A percentile compares a stretch with the other conserved stretches of the same genome.
phyloP scores from a whole-genome alignment of 2,888 invertebrate genomes.

The Sminthurinus aureus region DNA sequence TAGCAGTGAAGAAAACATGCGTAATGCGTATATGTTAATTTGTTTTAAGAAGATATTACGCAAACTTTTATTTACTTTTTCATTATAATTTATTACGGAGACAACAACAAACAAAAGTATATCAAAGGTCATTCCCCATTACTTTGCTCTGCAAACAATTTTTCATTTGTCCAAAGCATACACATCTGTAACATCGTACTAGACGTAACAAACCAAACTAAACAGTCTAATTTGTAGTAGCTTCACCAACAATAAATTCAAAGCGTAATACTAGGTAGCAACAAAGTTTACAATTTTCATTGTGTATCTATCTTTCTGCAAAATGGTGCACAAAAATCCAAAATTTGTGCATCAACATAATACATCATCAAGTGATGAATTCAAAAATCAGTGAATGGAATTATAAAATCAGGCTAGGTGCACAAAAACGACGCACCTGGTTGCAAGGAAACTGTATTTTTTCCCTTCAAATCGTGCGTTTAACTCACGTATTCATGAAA shows the following conservation, averaged over 20 bases:
- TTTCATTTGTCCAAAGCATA: background rate
- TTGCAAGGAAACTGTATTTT: conserved; percentile 13
- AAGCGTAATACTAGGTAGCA: background rate
- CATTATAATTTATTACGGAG: background rate
- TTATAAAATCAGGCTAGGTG: background rate
- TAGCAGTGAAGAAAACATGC: background rate
- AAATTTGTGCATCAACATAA: background rate
- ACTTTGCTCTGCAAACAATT: background rate
- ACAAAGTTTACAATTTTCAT: background rate
- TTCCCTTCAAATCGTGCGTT: conserved; percentile 30
- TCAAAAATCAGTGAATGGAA: background rate
- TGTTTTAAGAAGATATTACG: background rate
- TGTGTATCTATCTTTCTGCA: background rate
- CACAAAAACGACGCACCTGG: conserved; percentile 5
- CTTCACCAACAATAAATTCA: background rate
- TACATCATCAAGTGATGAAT: background rate
- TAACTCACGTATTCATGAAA: conserved; percentile 20
- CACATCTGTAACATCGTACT: background rate
- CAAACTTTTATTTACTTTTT: background rate
- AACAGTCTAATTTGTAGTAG: background rate
- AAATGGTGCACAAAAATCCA: background rate
- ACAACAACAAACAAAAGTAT: background rate
- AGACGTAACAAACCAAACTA: background rate
- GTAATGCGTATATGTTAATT: background rate
- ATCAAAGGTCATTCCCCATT: background rate